These are phyloP conservation scores for Desmodus rotundus DNA, from an alignment of 2,113 vertebrate species.

Conservation along the genomic window DNA sequence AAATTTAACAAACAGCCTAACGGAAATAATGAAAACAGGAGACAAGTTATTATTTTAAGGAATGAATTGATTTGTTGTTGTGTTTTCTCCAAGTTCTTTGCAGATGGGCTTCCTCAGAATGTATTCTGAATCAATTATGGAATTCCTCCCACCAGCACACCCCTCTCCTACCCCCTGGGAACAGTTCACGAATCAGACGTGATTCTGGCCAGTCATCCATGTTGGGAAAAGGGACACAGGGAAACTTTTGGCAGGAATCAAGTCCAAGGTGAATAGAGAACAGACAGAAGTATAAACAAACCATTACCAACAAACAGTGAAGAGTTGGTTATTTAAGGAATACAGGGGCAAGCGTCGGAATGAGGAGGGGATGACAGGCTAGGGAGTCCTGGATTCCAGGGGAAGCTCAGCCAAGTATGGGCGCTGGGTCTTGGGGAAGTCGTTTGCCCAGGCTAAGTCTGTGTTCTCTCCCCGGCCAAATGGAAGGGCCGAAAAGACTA, in stretches of 20 bases:
- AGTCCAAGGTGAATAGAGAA: background rate
- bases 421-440: background rate
- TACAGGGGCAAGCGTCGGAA: background rate
- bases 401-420: background rate
- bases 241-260: background rate
- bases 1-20: background rate
- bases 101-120: background rate
- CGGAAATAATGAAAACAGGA: background rate
- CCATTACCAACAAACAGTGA: background rate
- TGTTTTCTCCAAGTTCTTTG: background rate
- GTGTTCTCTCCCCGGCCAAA: background rate
- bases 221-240: background rate
- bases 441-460: too few species aligned
- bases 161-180: too few species aligned
- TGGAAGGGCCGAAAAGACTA: fast-evolving
- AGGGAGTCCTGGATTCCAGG: background rate
- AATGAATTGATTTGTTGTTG: background rate
- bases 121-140: background rate
- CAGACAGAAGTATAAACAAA: background rate
- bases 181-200: background rate
- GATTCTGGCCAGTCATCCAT: background rate
- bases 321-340: background rate
- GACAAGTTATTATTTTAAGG: background rate
- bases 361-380: fast-evolving
- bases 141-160: background rate